phyloP scores from a whole-genome alignment of 2,888 invertebrate species.

The Protophormia terraenovae region DNA sequence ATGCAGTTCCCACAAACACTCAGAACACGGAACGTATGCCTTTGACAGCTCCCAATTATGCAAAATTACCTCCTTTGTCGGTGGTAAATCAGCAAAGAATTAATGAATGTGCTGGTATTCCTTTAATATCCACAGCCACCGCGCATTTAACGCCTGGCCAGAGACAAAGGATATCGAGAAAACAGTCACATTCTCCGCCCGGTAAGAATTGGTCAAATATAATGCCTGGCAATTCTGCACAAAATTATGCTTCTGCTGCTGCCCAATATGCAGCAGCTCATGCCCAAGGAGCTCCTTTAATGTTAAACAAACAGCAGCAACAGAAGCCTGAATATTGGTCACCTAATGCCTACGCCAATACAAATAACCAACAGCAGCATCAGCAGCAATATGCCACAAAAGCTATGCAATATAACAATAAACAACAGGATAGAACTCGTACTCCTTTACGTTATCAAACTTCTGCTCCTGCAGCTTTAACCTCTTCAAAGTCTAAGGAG shows the following conservation, averaged over 20 bases:
- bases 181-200: conserved; percentile 69
- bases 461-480: conserved; percentile 74
- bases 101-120: conserved; percentile 90
- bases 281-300: conserved; percentile 92
- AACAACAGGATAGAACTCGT: conserved; percentile 72
- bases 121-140: conserved; percentile 90
- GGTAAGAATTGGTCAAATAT: conserved; percentile 61
- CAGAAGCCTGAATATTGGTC: conserved; percentile 59
- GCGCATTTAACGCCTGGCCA: conserved; percentile 79
- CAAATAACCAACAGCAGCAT: conserved; percentile 24
- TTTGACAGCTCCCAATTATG: conserved; percentile 72
- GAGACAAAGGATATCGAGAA: conserved; percentile 80
- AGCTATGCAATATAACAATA: conserved; percentile 16
- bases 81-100: conserved; percentile 77
- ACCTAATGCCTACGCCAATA: not conserved
- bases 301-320: conserved; percentile 81
- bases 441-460: conserved; percentile 75
- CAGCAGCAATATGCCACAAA: conserved; percentile 31
- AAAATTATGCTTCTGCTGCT: conserved; percentile 46
- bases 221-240: conserved; percentile 16
- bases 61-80: conserved; percentile 69
- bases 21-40: conserved; percentile 37
- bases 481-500: conserved; percentile 67
- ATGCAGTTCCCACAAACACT: not conserved
- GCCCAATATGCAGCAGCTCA: conserved; percentile 84